Conservation (phyloP, 2,113 vertebrate species). For the Phrynosoma platyrhinos region DNA sequence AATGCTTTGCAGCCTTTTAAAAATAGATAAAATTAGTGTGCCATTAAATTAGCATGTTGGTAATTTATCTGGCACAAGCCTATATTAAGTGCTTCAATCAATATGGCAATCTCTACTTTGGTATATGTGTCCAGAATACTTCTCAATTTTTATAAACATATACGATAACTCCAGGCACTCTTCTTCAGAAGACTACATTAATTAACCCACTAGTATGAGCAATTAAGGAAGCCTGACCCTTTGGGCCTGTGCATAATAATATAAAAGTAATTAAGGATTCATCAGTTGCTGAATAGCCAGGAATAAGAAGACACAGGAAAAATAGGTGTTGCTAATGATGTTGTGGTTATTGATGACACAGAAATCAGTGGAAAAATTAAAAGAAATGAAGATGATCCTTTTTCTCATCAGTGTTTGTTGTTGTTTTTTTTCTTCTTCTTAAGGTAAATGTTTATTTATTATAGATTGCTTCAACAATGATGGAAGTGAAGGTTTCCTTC, state of each 20-base stretch:
- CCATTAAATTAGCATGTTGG: conserved; percentile 44
- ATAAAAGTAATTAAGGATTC: conserved; percentile 34
- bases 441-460: not conserved
- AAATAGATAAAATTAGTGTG: conserved; percentile 11
- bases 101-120: conserved; percentile 23
- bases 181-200: conserved; percentile 49
- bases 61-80: conserved; percentile 40
- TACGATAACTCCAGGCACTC: conserved; percentile 19
- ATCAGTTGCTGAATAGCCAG: conserved; percentile 29
- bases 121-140: conserved; percentile 17
- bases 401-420: not conserved
- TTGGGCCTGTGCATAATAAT: conserved; percentile 34
- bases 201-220: conserved; percentile 42
- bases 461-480: not conserved
- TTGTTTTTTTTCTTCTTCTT: conserved; percentile 4
- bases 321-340: conserved; percentile 16
- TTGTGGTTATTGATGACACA: conserved; percentile 11
- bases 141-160: conserved; percentile 43
- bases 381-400: not conserved
- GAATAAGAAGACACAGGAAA: not conserved
- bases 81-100: conserved; percentile 37
- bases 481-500: not conserved
- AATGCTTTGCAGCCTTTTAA: conserved; percentile 26
- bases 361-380: not conserved
- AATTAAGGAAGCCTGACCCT: conserved; percentile 45